Evolutionary conservation across 2,797 vertebrate species (phyloP).

Genomic region (Protosalanx chinensis): DNA sequence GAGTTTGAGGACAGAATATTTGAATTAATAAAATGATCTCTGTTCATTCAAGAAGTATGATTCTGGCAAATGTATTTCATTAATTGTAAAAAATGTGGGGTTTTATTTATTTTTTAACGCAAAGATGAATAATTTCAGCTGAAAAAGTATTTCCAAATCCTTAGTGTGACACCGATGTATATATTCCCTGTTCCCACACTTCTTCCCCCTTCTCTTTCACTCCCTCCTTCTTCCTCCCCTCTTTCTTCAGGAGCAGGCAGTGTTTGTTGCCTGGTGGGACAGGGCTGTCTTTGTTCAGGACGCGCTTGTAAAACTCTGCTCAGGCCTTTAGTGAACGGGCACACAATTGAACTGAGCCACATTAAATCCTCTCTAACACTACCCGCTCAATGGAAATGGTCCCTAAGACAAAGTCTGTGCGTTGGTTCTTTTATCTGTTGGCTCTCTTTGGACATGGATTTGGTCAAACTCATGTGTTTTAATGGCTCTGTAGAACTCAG

Average conservation of each 20-base stretch:
- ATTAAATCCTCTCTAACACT: constrained; percentile 48
- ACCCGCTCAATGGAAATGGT: constrained; percentile 27
- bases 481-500: constrained; percentile 6
- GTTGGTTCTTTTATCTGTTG: constrained; percentile 24
- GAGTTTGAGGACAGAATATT: not conserved
- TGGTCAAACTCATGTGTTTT: constrained; percentile 18
- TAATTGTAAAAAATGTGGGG: not conserved
- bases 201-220: constrained; percentile 26
- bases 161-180: constrained; percentile 26
- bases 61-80: not conserved
- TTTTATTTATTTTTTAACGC: not conserved
- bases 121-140: too few relatives aligned
- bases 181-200: constrained; percentile 33
- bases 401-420: constrained; percentile 35
- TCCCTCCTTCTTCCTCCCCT: constrained; percentile 21
- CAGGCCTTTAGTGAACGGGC: constrained; percentile 47
- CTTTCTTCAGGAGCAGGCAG: constrained; percentile 28
- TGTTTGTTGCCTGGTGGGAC: constrained; percentile 40
- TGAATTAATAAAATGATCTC: not conserved
- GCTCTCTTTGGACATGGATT: constrained; percentile 21
- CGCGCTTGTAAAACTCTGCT: constrained; percentile 52
- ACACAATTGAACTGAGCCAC: constrained; percentile 46
- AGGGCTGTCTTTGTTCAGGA: constrained; percentile 59
- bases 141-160: constrained; percentile 17
- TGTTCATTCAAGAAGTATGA: not conserved